phyloP scores from a whole-genome alignment of 2,113 vertebrate genomes.

The Poeciliopsis retropinna region DNA sequence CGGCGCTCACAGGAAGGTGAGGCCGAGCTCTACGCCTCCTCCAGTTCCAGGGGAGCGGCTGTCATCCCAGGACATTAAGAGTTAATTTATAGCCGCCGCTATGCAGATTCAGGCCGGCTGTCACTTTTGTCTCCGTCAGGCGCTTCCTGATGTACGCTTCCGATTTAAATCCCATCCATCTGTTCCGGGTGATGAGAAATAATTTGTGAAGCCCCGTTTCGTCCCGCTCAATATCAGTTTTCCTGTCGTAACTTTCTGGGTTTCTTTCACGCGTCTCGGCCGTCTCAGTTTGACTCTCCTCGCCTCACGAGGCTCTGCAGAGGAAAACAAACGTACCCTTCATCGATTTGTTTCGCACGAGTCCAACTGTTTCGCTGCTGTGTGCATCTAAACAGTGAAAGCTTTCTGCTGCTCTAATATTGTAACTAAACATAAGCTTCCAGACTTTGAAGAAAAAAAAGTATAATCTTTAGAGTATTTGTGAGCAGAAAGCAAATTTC shows the following conservation, averaged over 20 bases:
- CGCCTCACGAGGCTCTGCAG: background rate
- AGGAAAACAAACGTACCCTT: background rate
- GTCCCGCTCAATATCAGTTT: slow-evolving; percentile 46
- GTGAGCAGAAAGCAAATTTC: background rate
- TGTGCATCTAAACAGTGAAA: slow-evolving; percentile 44
- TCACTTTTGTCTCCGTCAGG: slow-evolving; percentile 63
- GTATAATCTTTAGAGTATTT: background rate
- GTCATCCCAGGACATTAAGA: slow-evolving; percentile 47
- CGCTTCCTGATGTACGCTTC: slow-evolving; percentile 50
- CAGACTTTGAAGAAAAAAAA: too few relatives aligned
- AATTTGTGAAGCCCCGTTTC: slow-evolving; percentile 46
- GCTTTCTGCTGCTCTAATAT: too few relatives aligned
- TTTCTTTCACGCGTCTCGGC: slow-evolving; percentile 13
- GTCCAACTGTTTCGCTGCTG: slow-evolving; percentile 25
- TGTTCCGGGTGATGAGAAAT: slow-evolving; percentile 57
- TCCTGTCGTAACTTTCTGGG: slow-evolving; percentile 36
- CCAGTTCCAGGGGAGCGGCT: slow-evolving; percentile 30
- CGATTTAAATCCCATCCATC: slow-evolving; percentile 70
- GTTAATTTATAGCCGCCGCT: slow-evolving; percentile 57
- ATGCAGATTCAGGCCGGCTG: slow-evolving; percentile 44
- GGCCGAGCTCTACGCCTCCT: background rate
- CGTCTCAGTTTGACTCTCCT: background rate
- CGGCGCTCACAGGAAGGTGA: slow-evolving; percentile 22
- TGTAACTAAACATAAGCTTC: too few relatives aligned
- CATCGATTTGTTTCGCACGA: slow-evolving; percentile 51